phyloP scores from a whole-genome alignment of 2,888 invertebrate species.

The Chymomyza caudatula region DNA sequence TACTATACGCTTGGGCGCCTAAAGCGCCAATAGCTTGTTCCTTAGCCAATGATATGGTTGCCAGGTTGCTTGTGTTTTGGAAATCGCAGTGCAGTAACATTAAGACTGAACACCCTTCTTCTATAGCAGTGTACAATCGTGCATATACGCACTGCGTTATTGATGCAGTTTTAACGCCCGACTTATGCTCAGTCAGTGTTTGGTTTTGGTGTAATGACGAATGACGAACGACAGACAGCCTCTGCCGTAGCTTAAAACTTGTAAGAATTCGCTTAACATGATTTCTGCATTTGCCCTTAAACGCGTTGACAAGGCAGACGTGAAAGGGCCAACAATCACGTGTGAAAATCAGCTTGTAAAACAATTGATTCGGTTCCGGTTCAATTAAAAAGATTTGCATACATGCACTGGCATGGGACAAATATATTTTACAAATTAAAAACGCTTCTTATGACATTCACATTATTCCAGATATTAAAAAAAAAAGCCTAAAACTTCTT shows the following conservation, averaged over 20 bases:
- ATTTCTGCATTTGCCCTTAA: slow-evolving; percentile 35
- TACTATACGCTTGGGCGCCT: slow-evolving; percentile 39
- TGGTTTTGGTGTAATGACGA: background rate
- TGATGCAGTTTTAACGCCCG: slow-evolving; percentile 14
- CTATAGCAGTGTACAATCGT: background rate
- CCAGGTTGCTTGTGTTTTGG: background rate
- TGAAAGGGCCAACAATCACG: background rate
- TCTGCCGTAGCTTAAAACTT: slow-evolving; percentile 56
- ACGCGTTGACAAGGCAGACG: background rate
- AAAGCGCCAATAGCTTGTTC: background rate
- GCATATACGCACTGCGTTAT: slow-evolving; percentile 25
- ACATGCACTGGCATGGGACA: background rate
- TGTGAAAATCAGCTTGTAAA: slow-evolving; percentile 46
- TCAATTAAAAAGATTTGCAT: background rate
- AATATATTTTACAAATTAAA: slow-evolving; percentile 16
- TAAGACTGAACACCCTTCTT: background rate
- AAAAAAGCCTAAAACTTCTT: background rate
- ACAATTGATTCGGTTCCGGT: slow-evolving; percentile 19
- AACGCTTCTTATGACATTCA: slow-evolving; percentile 2
- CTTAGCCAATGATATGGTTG: background rate
- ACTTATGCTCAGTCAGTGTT: slow-evolving; percentile 26
- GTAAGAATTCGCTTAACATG: slow-evolving; percentile 61
- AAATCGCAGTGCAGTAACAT: background rate
- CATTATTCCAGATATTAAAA: background rate
- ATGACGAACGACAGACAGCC: too few relatives aligned